Evolutionary conservation across 2,113 vertebrate species (phyloP).

Genomic region (Lethenteron reissneri): DNA sequence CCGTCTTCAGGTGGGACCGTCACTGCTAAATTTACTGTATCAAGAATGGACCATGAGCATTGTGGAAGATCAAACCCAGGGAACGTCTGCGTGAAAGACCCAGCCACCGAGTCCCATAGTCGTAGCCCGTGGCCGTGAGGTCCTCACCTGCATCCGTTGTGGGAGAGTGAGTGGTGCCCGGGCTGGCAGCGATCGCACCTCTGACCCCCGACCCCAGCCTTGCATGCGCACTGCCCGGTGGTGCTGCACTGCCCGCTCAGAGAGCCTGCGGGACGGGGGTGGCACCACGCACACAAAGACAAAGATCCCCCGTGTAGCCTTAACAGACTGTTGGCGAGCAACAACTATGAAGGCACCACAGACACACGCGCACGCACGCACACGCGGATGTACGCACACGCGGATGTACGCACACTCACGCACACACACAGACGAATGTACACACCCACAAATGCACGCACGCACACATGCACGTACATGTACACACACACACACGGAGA

Average conservation of each 20-base stretch:
- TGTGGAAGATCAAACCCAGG: too few species aligned
- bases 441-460: too few species aligned
- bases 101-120: too few species aligned
- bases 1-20: too few species aligned
- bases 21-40: too few species aligned
- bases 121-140: neutral
- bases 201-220: conserved; percentile 36
- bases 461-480: too few species aligned
- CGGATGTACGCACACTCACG: neutral
- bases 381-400: neutral
- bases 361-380: neutral
- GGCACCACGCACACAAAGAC: neutral
- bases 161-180: conserved; percentile 59
- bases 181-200: conserved; percentile 59
- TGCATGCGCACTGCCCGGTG: conserved; percentile 41
- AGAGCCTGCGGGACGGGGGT: conserved; percentile 26
- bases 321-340: neutral
- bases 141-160: conserved; percentile 63
- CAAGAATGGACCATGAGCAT: too few species aligned
- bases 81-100: too few species aligned
- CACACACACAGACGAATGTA: too few species aligned
- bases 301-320: too few species aligned
- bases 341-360: neutral
- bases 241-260: conserved; percentile 40
- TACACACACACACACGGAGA: too few species aligned